Conservation (phyloP, 2,888 invertebrate genomes). For the Temnothorax ravouxi region DNA sequence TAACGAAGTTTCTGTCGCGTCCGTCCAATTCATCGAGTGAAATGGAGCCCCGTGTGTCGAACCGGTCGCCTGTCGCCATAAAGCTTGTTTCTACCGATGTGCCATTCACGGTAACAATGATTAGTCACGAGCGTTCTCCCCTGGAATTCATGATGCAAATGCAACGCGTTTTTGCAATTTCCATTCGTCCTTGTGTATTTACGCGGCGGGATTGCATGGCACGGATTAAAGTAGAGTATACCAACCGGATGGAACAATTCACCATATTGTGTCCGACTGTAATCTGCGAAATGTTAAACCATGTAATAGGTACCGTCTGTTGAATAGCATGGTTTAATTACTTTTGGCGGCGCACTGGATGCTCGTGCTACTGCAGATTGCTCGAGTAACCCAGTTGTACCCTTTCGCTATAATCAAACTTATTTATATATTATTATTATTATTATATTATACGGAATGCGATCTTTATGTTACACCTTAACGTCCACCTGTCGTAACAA, state of each 20-base stretch:
- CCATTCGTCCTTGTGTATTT: conserved; percentile 18
- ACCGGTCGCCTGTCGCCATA: conserved; percentile 31
- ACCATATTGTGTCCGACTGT: conserved; percentile 24
- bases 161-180: conserved; percentile 46
- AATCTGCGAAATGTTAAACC: conserved; percentile 33
- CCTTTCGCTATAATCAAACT: neutral
- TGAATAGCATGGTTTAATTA: conserved; percentile 48
- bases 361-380: conserved; percentile 18
- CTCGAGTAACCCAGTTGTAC: conserved; percentile 25
- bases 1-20: conserved; percentile 78
- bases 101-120: conserved; percentile 57
- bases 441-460: neutral
- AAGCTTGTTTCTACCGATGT: conserved; percentile 41
- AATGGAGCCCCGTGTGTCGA: conserved; percentile 62
- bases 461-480: neutral
- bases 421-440: neutral
- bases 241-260: conserved; percentile 14
- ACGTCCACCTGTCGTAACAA: neutral
- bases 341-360: conserved; percentile 25
- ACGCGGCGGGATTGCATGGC: conserved; percentile 1
- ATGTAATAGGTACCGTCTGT: conserved; percentile 31
- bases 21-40: conserved; percentile 70
- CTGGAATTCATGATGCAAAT: conserved; percentile 7
- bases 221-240: neutral
- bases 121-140: conserved; percentile 25